Conservation (phyloP, 2,888 invertebrate genomes). For the Dynastes grantii region DNA sequence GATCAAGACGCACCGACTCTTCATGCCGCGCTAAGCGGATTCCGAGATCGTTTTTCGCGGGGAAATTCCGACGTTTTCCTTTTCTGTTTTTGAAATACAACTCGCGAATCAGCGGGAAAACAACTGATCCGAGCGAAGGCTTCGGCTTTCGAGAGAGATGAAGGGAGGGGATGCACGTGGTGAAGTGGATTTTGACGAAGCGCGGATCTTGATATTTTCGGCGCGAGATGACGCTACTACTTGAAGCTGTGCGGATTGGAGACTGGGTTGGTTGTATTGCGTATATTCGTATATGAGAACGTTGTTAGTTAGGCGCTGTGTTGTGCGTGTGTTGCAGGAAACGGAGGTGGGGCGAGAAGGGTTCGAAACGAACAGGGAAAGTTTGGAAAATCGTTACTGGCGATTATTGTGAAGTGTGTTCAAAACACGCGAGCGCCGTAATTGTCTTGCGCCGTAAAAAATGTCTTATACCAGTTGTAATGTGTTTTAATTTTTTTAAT, state of each 20-base stretch:
- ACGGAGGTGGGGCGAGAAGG: conserved; percentile 9
- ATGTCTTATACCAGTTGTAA: too few relatives aligned
- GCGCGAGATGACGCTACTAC: conserved; percentile 7
- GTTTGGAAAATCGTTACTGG: conserved; percentile 43
- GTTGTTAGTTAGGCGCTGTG: too few relatives aligned
- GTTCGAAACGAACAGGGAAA: conserved; percentile 25
- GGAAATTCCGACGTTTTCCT: not conserved
- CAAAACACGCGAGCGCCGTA: conserved; percentile 17
- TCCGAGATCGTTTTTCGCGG: conserved; percentile 4
- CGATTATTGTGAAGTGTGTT: conserved; percentile 19
- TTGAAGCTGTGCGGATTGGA: conserved; percentile 3
- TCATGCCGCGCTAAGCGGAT: not conserved
- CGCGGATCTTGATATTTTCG: conserved; percentile 9
- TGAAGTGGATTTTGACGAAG: not conserved
- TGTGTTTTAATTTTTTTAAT: too few relatives aligned
- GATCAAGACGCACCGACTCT: too few relatives aligned
- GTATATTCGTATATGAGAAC: not conserved
- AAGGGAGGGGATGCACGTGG: not conserved
- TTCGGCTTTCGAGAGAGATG: too few relatives aligned
- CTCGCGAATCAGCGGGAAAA: not conserved
- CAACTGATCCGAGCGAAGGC: not conserved
- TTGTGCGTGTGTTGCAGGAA: not conserved
- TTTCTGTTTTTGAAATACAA: not conserved
- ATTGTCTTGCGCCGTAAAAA: conserved; percentile 24
- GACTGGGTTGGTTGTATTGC: not conserved